Conservation (phyloP, 2,888 invertebrate genomes). For the Hybos culiciformis region DNA sequence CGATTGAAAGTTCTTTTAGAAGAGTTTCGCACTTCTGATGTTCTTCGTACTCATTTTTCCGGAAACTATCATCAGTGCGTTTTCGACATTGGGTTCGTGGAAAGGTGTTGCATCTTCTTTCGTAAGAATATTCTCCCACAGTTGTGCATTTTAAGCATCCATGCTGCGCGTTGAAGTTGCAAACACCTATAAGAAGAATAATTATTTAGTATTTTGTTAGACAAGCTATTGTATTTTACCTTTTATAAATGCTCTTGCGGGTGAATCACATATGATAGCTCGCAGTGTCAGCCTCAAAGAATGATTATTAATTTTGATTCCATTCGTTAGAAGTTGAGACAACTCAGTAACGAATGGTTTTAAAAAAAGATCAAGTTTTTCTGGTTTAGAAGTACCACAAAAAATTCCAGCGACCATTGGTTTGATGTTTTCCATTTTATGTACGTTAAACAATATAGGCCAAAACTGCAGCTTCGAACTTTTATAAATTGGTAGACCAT, state of each 20-base stretch:
- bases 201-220: background rate
- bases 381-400: background rate
- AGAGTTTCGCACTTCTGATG: constrained; percentile 1
- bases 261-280: background rate
- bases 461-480: background rate
- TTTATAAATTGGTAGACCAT: background rate
- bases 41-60: constrained; percentile 8
- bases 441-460: background rate
- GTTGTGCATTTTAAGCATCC: background rate
- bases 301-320: background rate
- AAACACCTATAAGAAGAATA: background rate
- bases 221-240: background rate
- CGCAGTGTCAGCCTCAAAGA: background rate
- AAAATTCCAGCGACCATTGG: background rate
- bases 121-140: background rate
- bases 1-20: constrained; percentile 12
- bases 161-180: background rate
- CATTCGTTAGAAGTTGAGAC: background rate
- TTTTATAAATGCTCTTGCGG: background rate
- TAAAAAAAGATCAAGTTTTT: background rate
- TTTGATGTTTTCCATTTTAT: background rate
- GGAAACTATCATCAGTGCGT: constrained; percentile 15
- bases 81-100: constrained; percentile 11
- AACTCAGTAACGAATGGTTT: background rate
- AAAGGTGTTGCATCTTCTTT: background rate